Conservation (phyloP, 64 coral and sea anemone species). For the Porites australiensis region DNA sequence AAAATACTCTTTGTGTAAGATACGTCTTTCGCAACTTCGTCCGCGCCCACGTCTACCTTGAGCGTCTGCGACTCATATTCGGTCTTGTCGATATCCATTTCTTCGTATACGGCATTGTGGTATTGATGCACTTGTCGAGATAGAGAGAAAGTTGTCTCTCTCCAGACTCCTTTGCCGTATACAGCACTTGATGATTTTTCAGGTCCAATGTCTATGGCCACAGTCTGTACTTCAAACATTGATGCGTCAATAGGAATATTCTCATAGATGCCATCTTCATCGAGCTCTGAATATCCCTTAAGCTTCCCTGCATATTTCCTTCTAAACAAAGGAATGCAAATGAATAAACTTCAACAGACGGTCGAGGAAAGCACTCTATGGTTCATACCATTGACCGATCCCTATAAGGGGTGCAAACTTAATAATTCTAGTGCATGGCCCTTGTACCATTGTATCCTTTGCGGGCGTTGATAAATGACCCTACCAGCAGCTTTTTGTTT, state of each 20-base stretch:
- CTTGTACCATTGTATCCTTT: too few relatives aligned
- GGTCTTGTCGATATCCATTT: background rate
- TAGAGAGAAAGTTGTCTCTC: background rate
- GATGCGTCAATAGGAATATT: background rate
- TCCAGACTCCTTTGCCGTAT: background rate
- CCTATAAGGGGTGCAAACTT: too few relatives aligned
- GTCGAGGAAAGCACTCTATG: too few relatives aligned
- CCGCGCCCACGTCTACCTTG: background rate
- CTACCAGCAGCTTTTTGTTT: too few relatives aligned
- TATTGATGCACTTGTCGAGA: background rate
- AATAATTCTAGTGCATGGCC: too few relatives aligned
- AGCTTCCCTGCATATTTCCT: background rate
- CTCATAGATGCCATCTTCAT: conserved; percentile 1
- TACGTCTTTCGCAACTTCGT: background rate
- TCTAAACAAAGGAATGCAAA: background rate
- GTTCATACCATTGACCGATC: too few relatives aligned
- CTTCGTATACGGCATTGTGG: conserved; percentile 5
- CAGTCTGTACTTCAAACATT: conserved; percentile 36
- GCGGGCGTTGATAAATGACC: too few relatives aligned
- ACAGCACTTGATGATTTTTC: background rate
- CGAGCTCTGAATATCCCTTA: background rate
- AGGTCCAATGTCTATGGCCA: conserved; percentile 26
- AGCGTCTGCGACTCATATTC: background rate
- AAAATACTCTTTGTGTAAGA: background rate
- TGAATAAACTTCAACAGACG: too few relatives aligned